Percentiles rank a stretch among this genome's conserved stretches.
These are phyloP conservation scores for Conopomorpha cramerella DNA, from an alignment of 1,140 invertebrate genomes.

Conservation along the genomic window DNA sequence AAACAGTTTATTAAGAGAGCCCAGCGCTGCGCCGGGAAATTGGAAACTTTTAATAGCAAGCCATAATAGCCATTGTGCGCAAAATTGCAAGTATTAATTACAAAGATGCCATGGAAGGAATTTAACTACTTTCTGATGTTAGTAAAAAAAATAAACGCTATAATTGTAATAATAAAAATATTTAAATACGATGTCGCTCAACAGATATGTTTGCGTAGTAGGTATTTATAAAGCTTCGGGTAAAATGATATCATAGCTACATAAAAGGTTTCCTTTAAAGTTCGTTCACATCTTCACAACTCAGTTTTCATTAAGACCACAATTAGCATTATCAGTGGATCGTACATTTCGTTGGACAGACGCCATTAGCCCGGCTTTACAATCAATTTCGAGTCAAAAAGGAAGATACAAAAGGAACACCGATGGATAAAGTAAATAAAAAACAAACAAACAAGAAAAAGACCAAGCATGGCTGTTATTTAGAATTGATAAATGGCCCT, in stretches of 20 bases:
- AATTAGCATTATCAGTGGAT: constrained; percentile 47
- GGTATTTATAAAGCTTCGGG: no score
- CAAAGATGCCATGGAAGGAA: no score
- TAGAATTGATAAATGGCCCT: constrained; percentile 57
- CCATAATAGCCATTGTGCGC: constrained; percentile 24
- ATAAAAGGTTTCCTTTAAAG: no score
- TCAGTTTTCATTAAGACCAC: constrained; percentile 28
- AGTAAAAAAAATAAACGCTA: no score
- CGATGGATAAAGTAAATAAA: constrained; percentile 52
- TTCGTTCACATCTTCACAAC: no score
- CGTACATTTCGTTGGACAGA: constrained; percentile 29
- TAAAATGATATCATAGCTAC: no score
- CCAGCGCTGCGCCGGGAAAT: constrained; percentile 17
- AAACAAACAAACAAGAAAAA: constrained; percentile 47
- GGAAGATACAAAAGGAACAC: constrained; percentile 30
- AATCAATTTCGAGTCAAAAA: constrained; percentile 52
- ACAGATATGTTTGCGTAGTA: no score
- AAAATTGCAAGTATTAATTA: constrained; percentile 27
- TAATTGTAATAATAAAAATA: no score
- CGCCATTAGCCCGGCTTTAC: constrained; percentile 48
- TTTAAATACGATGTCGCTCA: no score
- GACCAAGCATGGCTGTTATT: constrained; percentile 53
- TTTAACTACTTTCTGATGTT: no score
- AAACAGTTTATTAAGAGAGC: constrained; percentile 17
- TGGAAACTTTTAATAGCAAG: constrained; percentile 23